These are phyloP conservation scores for Cheilosia impressa DNA, from an alignment of 2,888 invertebrate genomes.

Conservation along the genomic window DNA sequence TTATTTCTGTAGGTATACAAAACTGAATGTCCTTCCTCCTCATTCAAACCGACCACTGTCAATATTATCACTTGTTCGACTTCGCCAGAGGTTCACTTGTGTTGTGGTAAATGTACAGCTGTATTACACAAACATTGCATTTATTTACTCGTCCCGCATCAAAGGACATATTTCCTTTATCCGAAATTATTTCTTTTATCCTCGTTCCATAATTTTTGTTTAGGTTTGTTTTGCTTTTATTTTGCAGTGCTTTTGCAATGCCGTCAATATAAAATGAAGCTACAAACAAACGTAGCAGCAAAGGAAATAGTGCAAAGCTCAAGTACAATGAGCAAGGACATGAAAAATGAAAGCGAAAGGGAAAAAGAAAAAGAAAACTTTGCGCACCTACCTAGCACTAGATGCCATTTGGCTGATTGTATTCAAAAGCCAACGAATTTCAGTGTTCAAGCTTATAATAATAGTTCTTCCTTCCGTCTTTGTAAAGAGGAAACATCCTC, in stretches of 20 bases:
- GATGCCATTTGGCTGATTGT: constrained; percentile 18
- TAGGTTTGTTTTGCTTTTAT: neutral
- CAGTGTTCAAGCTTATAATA: constrained; percentile 47
- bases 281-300: constrained; percentile 18
- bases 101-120: neutral
- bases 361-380: constrained; percentile 7
- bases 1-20: neutral
- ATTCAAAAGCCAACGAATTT: constrained; percentile 20
- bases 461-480: constrained; percentile 38
- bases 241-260: constrained; percentile 23
- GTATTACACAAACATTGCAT: constrained; percentile 6
- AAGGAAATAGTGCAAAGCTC: constrained; percentile 41
- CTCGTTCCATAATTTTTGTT: neutral
- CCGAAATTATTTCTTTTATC: constrained; percentile 16
- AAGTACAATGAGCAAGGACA: constrained; percentile 41
- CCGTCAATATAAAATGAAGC: constrained; percentile 12
- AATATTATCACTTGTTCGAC: neutral
- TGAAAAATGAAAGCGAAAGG: neutral
- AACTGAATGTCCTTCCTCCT: neutral
- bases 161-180: constrained; percentile 18
- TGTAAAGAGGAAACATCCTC: constrained; percentile 14
- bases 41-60: neutral
- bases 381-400: constrained; percentile 17
- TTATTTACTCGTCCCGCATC: constrained; percentile 4
- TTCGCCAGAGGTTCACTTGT: neutral